A percentile compares a stretch with the other conserved stretches of the same genome.
phyloP scores from a whole-genome alignment of 2,797 vertebrate genomes.

The Rhinoraja longicauda region DNA sequence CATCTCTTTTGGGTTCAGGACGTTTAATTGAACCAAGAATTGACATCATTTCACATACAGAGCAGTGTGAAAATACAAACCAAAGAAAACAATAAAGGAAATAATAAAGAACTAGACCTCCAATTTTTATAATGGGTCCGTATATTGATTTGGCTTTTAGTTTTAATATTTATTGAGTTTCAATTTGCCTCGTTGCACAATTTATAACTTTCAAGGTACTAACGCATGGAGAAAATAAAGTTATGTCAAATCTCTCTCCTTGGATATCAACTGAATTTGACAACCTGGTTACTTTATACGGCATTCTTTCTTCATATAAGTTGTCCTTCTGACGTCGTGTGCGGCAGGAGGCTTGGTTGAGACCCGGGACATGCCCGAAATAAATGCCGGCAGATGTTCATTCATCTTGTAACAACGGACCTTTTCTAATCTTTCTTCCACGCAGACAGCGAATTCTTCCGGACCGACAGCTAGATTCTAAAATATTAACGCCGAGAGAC shows the following conservation, averaged over 20 bases:
- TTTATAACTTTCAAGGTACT: not conserved
- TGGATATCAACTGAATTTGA: not conserved
- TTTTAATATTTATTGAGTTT: not conserved
- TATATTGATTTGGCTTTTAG: not conserved
- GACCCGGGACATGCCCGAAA: not conserved
- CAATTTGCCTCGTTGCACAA: not conserved
- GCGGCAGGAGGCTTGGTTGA: not conserved
- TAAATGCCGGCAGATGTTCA: not conserved
- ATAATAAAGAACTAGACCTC: too few species aligned
- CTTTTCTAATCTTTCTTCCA: not conserved
- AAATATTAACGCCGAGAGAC: not conserved
- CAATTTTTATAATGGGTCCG: not conserved
- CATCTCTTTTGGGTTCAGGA: not conserved
- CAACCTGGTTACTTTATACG: not conserved
- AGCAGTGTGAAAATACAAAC: not conserved
- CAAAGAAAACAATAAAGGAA: not conserved
- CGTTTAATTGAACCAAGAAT: not conserved
- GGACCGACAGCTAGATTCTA: not conserved
- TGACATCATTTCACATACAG: not conserved
- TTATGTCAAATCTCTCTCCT: not conserved
- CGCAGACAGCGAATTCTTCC: not conserved
- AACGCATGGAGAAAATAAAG: not conserved
- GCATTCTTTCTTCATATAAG: too few species aligned
- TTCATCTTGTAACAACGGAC: not conserved
- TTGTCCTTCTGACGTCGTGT: not conserved